These are phyloP conservation scores for Spodoptera frugiperda DNA, from an alignment of 1,140 invertebrate species.

Conservation along the genomic window DNA sequence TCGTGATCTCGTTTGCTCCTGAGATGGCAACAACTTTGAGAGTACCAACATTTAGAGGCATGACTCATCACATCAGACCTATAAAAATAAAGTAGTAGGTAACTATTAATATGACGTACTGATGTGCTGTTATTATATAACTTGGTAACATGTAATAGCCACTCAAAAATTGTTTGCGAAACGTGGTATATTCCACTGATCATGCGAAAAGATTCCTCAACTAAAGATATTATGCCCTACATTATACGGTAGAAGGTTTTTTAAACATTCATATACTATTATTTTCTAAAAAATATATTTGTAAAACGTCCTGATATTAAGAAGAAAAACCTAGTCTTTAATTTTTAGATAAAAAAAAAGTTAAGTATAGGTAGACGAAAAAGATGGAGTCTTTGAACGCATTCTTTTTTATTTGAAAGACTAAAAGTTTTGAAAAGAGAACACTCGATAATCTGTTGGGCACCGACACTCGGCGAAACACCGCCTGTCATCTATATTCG, in stretches of 20 bases:
- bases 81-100: slow-evolving; percentile 11
- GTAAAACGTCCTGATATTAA: too few relatives aligned
- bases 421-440: slow-evolving; percentile 49
- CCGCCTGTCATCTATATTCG: slow-evolving; percentile 61
- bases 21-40: background rate
- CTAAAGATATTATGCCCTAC: background rate
- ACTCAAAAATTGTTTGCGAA: background rate
- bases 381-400: background rate
- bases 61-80: slow-evolving; percentile 5
- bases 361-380: background rate
- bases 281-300: too few relatives aligned
- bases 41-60: background rate
- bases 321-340: too few relatives aligned
- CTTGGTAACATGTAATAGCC: background rate
- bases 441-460: slow-evolving; percentile 52
- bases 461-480: slow-evolving; percentile 50
- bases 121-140: background rate
- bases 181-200: slow-evolving; percentile 2
- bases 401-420: slow-evolving; percentile 27
- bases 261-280: too few relatives aligned
- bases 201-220: background rate
- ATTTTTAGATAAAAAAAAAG: too few relatives aligned
- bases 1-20: slow-evolving; percentile 22
- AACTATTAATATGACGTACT: slow-evolving; percentile 3
- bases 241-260: background rate